Base-by-base conservation (phyloP, 2,113 vertebrate genomes). In the Craseonycteris thonglongyai region DNA sequence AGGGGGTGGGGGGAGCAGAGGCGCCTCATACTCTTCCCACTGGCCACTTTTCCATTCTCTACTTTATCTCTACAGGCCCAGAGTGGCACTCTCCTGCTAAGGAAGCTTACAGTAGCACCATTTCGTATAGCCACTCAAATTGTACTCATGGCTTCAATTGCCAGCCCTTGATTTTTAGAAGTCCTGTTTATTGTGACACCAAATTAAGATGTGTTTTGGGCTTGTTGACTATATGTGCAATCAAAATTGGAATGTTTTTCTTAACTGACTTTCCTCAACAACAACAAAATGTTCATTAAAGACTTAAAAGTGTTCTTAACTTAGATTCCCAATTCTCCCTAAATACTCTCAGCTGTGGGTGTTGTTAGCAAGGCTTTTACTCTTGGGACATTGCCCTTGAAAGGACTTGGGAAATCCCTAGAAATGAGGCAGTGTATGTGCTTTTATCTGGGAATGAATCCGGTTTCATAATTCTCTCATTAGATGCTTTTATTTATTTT, bases 221-320 rank as follows among this genome's bases (percentile, higher is more conserved):
- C 59, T 45, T 7, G 7, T 42, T 96, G 86, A 96, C 92, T 95
- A 58, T 84, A 88, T 94, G 71, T 84, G 87, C 72, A 93, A 94
- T 96, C 93, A 95, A 78, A 95, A 94, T 76, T 66, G 76, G 80
- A 94, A 93, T 94, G 45, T 81, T 94, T 95, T 97, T 76, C 69
- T 90, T 96, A 93, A 61, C 65, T 84, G 75, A 68, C 42, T 96
- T 95, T 74, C 61, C 42, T 96, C 45, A 91, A 54, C 71, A 96
- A 95, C 79, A 97, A 91, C 88, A 95, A 65, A 95, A 92, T 93
- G 84, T 83, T 94, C 76, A 90, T 94, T 95, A 93, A 93, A 83
- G 74, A 42, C 28, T 84, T 59, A 76, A 42, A 65, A 92, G 91
- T 75, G 54, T 94, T 96, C 91, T 47, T 75, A 87, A 92, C 54